Evolutionary conservation across 2,797 vertebrate genomes (phyloP), one percentile per base, ranked within the genome.

Genomic region (Typhlichthys subterraneus): DNA sequence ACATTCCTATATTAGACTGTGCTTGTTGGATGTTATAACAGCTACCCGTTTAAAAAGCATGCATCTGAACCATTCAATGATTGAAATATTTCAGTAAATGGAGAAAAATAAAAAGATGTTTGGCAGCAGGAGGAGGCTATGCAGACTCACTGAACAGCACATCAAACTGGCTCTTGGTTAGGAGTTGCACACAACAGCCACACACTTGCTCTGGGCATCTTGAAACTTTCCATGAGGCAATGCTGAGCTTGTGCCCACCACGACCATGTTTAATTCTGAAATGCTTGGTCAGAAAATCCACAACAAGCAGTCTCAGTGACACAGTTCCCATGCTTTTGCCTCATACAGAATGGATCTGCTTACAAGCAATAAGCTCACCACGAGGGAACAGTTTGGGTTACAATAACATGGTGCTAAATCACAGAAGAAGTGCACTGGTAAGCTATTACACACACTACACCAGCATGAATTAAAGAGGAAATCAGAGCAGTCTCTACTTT

Each of bases 141-240:
- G 23, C 67, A 69, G 19, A 48, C 42, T 14, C 19, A 10, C 23
- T 4, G 23, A 29, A 29, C 23, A 29, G 23, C 23, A 29, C 23
- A 42, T 9, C 38, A 9, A 42, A 42, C 38, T 42, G 38, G 38
- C 38, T 42, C 9, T 42, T 9, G 7, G 8, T 42, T 42, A 42
- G 38, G 38, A 42, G 38, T 10, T 10, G 7, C 9, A 42, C 38
- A 42, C 42, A 4, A 53, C 52, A 38, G 23, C 56, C 48, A 42
- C 59, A 46, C 50, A 12, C 29, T 8, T 13, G 53, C 59, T 69
- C 66, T 53, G 87, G 84, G 83, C 83, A 65, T 63, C 59, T 48
- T 47, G 11, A 54, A 72, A 77, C 67, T 87, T 88, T 88, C 88
- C 87, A 85, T 87, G 81, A 89, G 73, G 90, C 81, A 85, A 68